These are phyloP conservation scores for Bombus fervidus DNA, from an alignment of 1,140 invertebrate species.

Conservation along the genomic window DNA sequence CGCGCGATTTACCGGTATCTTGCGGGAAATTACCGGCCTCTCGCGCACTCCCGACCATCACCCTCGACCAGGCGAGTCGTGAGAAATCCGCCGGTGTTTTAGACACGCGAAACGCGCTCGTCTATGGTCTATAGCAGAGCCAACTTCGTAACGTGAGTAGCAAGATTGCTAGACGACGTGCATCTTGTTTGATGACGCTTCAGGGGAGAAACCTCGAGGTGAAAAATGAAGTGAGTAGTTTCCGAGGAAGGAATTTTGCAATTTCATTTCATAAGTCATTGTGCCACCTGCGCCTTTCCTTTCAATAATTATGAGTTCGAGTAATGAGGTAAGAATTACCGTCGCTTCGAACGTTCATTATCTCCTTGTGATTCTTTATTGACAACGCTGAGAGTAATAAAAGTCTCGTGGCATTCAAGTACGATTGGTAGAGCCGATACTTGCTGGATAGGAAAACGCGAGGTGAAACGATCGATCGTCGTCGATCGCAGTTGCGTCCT, in stretches of 20 bases:
- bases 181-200: conserved; percentile 1
- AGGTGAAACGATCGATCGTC: conserved; percentile 42
- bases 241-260: neutral
- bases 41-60: conserved; percentile 3
- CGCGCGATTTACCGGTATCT: conserved; percentile 43
- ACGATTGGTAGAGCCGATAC: conserved; percentile 18
- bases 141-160: conserved; percentile 21
- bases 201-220: neutral
- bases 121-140: neutral
- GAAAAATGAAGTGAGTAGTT: neutral
- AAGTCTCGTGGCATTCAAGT: conserved; percentile 66
- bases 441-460: conserved; percentile 33
- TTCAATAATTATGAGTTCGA: neutral
- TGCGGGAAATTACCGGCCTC: conserved; percentile 43
- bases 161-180: neutral
- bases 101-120: conserved; percentile 21
- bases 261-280: neutral
- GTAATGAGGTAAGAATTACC: neutral
- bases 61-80: conserved; percentile 10
- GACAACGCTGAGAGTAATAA: conserved; percentile 42
- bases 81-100: conserved; percentile 32
- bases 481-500: conserved; percentile 44
- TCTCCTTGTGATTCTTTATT: conserved; percentile 11
- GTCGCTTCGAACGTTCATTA: conserved; percentile 17
- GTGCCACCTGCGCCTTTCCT: neutral